phyloP scores from a whole-genome alignment of 1,140 invertebrate species.

The Dendrolimus punctatus region DNA sequence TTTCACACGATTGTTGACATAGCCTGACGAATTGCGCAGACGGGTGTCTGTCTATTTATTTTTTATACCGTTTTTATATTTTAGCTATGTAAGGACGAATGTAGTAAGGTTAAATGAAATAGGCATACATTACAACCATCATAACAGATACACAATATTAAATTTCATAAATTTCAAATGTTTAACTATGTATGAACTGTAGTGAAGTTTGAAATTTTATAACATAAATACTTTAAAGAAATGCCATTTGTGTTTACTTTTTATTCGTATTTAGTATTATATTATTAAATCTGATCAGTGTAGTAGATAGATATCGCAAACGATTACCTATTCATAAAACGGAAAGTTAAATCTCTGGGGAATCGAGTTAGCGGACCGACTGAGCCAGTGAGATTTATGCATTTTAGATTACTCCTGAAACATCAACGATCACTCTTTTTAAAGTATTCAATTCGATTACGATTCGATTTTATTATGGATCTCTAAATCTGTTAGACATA shows the following conservation, averaged over 20 bases:
- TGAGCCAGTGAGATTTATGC: conserved; percentile 59
- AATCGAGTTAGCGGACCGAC: conserved; percentile 48
- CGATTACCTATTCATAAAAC: conserved; percentile 64
- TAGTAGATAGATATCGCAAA: conserved; percentile 24
- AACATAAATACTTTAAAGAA: background rate
- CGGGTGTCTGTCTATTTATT: conserved; percentile 36
- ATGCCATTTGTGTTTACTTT: background rate
- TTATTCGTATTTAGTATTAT: background rate
- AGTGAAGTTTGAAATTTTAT: too few species aligned
- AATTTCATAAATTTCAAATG: too few species aligned
- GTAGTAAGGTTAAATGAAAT: too few species aligned
- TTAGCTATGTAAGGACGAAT: background rate
- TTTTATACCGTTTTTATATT: conserved; percentile 28
- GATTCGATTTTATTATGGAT: conserved; percentile 2
- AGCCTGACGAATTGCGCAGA: conserved; percentile 55
- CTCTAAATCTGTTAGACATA: too few species aligned
- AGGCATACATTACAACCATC: too few species aligned
- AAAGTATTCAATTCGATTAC: conserved; percentile 13
- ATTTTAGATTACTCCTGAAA: conserved; percentile 59
- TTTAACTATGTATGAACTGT: too few species aligned
- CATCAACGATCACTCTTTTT: conserved; percentile 5
- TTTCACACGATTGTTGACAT: conserved; percentile 65
- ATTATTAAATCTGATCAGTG: conserved; percentile 3
- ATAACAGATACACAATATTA: too few species aligned
- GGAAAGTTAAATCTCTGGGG: conserved; percentile 55